phyloP scores from a whole-genome alignment of 2,888 invertebrate species.

The Coleophora flavipennella region DNA sequence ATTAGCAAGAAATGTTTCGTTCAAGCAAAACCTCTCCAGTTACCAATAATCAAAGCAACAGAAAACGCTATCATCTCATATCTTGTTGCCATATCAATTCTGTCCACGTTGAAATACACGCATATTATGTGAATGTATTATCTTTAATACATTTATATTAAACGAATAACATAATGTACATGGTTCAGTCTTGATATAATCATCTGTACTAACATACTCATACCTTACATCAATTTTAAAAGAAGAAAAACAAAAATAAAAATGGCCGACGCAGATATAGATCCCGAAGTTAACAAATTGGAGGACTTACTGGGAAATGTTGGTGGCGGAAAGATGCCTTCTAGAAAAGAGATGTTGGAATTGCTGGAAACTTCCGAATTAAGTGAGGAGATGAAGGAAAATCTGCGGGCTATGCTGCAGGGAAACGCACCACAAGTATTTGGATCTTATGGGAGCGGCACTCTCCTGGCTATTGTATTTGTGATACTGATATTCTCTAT shows the following conservation, averaged over 20 bases:
- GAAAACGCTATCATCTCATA: not conserved
- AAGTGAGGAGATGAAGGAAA: constrained; percentile 75
- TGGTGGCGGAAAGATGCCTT: constrained; percentile 53
- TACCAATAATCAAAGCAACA: not conserved
- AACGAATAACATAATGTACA: not conserved
- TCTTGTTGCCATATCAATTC: not conserved
- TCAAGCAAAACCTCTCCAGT: too few species aligned
- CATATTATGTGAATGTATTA: too few species aligned
- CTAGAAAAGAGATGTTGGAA: constrained; percentile 69
- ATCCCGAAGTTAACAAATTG: constrained; percentile 24
- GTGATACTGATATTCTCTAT: constrained; percentile 41
- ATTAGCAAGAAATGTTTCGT: too few species aligned
- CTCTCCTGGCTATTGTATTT: constrained; percentile 37
- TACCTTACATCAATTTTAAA: not conserved
- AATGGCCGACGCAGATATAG: constrained; percentile 29
- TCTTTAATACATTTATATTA: not conserved
- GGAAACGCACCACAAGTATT: constrained; percentile 53
- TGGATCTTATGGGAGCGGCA: constrained; percentile 33
- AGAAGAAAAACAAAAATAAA: constrained; percentile 5
- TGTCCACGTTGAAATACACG: not conserved
- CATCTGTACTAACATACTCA: too few species aligned
- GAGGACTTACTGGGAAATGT: constrained; percentile 41
- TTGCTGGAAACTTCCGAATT: constrained; percentile 73
- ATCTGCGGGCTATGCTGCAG: constrained; percentile 63
- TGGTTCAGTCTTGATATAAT: too few species aligned